Evolutionary conservation across 2,888 invertebrate species (phyloP), one percentile per base, ranked within the genome.

Genomic region (Acutogordius australiensis): DNA sequence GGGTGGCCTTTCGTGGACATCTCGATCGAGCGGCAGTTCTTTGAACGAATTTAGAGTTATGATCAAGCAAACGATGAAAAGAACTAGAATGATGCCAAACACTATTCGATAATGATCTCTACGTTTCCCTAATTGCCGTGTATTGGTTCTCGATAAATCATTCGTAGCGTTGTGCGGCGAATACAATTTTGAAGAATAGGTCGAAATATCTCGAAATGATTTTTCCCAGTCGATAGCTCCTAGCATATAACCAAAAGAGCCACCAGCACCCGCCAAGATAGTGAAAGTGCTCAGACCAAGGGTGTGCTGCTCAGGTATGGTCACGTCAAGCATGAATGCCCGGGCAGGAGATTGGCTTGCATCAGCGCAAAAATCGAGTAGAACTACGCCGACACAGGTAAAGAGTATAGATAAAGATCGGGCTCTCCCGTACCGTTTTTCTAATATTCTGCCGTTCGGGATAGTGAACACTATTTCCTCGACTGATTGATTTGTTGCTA

Each of bases 301-400:
- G 0, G 87, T 84, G 67, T 91, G 90, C 69, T 90, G 90, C 74
- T 84, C 84, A 71, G 85, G 82, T 64, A 84, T 73, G 61, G 84
- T 85, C 59, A 90, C 82, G 68, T 91, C 91, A 45, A 91, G 76
- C 0, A 91, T 77, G 73, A 86, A 90, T 29, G 90, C 86, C 64
- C 90, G 76, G 0, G 88, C 80, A 0, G 91, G 90, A 68, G 87
- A 87, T 71, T 91, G 90, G 65, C 90, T 90, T 28, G 88, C 87
- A 69, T 91, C 90, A 0, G 90, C 88, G 68, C 88, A 85, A 69
- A 90, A 90, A 71, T 91, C 90, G 63, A 90, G 72, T 57, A 91
- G 74, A 29, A 87, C 84, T 0, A 90, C 88, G 18, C 90, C 90
- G 13, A 90, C 71, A 27, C 90, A 80, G 0, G 90, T 90, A 67